A percentile compares a stretch with the other conserved stretches of the same genome.
These are phyloP conservation scores for Hydraecia micacea DNA, from an alignment of 2,888 invertebrate genomes.

Conservation along the genomic window DNA sequence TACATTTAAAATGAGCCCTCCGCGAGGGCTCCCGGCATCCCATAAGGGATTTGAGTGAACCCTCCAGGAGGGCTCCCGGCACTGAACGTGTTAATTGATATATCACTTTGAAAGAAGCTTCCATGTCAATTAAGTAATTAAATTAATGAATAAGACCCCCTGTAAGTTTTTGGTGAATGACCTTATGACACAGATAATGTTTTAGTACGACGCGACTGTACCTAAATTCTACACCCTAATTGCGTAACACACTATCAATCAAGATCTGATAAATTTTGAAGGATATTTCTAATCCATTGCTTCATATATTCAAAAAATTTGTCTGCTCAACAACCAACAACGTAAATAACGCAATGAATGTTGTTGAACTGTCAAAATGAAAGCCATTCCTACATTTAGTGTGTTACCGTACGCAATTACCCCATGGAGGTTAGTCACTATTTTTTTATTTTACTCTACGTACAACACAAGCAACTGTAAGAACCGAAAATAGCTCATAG, in stretches of 20 bases:
- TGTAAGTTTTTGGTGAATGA: background rate
- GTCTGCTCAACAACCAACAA: background rate
- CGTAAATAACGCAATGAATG: background rate
- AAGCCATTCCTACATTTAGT: background rate
- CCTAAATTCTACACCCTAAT: no score
- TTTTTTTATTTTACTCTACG: background rate
- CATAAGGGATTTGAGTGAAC: no score
- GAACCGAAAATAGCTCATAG: background rate
- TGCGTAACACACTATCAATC: no score
- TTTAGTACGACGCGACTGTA: background rate
- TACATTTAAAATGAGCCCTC: no score
- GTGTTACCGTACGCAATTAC: background rate
- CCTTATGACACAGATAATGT: background rate
- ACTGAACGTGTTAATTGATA: no score
- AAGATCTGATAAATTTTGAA: no score
- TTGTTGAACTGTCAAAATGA: background rate
- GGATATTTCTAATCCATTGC: background rate
- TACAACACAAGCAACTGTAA: background rate
- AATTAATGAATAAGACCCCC: constrained; percentile 7
- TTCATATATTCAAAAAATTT: background rate
- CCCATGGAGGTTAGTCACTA: background rate
- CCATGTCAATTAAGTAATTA: background rate
- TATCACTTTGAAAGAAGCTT: background rate
- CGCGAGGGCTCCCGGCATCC: no score
- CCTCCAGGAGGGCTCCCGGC: no score